These are phyloP conservation scores for Xyrichtys novacula DNA, from an alignment of 2,797 vertebrate genomes.

Conservation along the genomic window DNA sequence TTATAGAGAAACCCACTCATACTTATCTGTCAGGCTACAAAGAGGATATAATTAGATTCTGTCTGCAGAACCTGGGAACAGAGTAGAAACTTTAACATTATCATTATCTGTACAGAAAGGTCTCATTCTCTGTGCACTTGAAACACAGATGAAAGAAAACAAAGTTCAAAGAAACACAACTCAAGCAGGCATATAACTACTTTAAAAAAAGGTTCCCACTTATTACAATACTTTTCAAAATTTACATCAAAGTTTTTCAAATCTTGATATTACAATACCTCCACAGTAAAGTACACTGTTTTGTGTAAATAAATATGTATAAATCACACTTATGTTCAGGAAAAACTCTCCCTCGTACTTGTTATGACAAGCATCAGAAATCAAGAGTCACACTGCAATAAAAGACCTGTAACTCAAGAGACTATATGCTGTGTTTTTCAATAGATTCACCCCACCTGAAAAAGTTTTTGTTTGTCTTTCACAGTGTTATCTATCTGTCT, in stretches of 20 bases:
- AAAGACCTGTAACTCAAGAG: not conserved
- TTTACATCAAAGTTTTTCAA: not conserved
- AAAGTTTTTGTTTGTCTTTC: constrained; percentile 86
- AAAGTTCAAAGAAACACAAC: not conserved
- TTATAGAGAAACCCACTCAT: constrained; percentile 31
- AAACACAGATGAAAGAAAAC: constrained; percentile 3
- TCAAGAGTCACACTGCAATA: not conserved
- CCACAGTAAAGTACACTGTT: not conserved
- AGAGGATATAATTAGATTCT: constrained; percentile 39
- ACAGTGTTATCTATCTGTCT: constrained; percentile 85
- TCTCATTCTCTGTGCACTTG: not conserved
- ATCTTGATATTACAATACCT: not conserved
- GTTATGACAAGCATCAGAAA: no score
- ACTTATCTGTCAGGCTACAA: constrained; percentile 72
- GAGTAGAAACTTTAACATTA: constrained; percentile 52
- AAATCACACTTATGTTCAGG: not conserved
- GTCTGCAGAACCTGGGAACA: constrained; percentile 66
- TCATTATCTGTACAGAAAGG: constrained; percentile 17
- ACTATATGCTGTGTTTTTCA: not conserved
- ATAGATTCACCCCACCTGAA: constrained; percentile 82
- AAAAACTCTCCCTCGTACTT: not conserved
- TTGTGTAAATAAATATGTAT: not conserved
- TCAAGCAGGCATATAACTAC: not conserved
- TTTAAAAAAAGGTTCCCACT: not conserved
- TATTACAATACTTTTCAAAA: not conserved